phyloP scores from a whole-genome alignment of 1,140 invertebrate species.

The Ceratosolen fusciceps region DNA sequence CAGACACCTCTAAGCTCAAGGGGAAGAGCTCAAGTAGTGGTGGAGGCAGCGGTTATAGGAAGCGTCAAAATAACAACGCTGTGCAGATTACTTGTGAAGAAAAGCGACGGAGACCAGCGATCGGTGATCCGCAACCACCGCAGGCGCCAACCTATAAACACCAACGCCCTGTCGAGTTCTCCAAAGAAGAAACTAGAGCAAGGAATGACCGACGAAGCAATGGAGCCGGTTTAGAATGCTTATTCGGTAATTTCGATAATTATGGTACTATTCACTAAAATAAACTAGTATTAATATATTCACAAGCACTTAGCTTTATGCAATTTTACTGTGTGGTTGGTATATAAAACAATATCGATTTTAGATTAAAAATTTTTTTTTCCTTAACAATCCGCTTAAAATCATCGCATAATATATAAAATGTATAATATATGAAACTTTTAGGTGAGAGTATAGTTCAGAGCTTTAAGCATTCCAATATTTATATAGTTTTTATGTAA shows the following conservation, averaged over 20 bases:
- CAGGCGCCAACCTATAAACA: constrained; percentile 48
- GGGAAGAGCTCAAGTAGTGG: constrained; percentile 64
- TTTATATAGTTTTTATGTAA: no score
- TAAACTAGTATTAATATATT: no score
- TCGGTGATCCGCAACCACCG: constrained; percentile 57
- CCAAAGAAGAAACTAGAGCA: constrained; percentile 61
- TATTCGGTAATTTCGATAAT: constrained; percentile 57
- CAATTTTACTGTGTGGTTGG: no score
- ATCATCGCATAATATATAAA: no score
- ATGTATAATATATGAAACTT: no score
- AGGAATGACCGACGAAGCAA: constrained; percentile 64
- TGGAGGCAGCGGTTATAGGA: constrained; percentile 63
- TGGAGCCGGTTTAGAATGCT: constrained; percentile 67
- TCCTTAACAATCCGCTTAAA: no score
- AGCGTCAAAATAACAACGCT: constrained; percentile 65
- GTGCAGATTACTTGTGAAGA: constrained; percentile 63
- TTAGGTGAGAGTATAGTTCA: no score
- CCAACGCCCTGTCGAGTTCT: constrained; percentile 54
- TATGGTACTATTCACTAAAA: no score
- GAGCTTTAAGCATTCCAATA: no score
- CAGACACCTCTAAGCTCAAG: constrained; percentile 70
- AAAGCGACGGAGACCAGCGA: constrained; percentile 66
- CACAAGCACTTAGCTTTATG: no score
- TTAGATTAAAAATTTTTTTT: no score
- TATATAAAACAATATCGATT: no score